Percentiles rank a stretch among this genome's conserved stretches.
Conservation (phyloP, 2,113 vertebrate genomes). For the Xyrauchen texanus region DNA sequence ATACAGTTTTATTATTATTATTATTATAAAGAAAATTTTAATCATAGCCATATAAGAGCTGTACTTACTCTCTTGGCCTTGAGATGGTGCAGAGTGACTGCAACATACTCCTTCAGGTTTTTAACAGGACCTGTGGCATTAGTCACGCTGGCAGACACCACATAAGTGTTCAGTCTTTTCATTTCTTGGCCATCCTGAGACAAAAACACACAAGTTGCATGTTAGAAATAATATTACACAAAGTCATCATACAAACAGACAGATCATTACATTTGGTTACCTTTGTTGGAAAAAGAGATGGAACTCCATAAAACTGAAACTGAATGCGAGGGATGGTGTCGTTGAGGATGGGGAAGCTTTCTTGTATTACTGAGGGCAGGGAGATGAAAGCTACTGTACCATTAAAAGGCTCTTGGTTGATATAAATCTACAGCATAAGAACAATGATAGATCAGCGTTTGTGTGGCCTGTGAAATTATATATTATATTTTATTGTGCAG, state of each 20-base stretch:
- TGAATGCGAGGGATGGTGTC: slow-evolving; percentile 72
- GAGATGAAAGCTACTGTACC: slow-evolving; percentile 79
- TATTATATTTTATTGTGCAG: too few relatives aligned
- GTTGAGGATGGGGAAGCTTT: slow-evolving; percentile 62
- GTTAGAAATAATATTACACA: not conserved
- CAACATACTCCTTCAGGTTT: slow-evolving; percentile 77
- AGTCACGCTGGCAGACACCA: slow-evolving; percentile 85
- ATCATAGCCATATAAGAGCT: not conserved
- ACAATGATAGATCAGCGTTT: not conserved
- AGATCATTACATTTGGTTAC: not conserved
- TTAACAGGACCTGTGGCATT: slow-evolving; percentile 70
- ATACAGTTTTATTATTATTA: not conserved
- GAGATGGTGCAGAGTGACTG: slow-evolving; percentile 78
- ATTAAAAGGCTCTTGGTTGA: slow-evolving; percentile 69
- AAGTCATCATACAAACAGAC: not conserved
- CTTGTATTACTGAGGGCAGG: slow-evolving; percentile 77
- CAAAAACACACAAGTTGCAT: not conserved
- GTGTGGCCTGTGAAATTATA: not conserved
- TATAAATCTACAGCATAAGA: slow-evolving; percentile 71
- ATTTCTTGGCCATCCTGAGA: slow-evolving; percentile 64
- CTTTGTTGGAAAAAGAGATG: slow-evolving; percentile 80
- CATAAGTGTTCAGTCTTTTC: slow-evolving; percentile 77
- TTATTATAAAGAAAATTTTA: too few relatives aligned
- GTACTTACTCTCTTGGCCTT: slow-evolving; percentile 71
- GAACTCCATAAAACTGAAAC: slow-evolving; percentile 84